Evolutionary conservation across 2,113 vertebrate species (phyloP).

Genomic region (Alethe castanea): DNA sequence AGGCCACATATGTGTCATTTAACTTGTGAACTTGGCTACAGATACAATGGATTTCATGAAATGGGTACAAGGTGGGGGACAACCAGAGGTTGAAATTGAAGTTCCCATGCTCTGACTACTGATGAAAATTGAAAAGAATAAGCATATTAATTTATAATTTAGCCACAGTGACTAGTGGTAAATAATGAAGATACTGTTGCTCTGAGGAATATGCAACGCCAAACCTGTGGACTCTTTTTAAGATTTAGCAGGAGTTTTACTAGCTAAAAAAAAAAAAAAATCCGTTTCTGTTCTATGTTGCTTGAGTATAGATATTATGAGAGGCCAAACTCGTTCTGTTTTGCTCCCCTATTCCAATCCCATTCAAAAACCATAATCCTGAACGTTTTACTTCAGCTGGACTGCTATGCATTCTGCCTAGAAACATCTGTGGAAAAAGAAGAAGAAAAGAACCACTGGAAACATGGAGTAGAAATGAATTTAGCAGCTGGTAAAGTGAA

Average conservation of each 20-base stretch:
- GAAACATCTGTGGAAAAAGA: neutral
- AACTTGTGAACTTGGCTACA: constrained; percentile 45
- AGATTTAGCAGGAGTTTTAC: neutral
- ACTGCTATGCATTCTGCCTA: neutral
- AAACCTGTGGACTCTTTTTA: neutral
- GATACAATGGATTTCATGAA: constrained; percentile 40
- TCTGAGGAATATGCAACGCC: neutral
- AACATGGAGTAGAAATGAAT: neutral
- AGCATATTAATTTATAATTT: constrained; percentile 27
- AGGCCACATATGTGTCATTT: constrained; percentile 42
- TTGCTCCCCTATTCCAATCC: neutral
- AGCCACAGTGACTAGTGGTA: neutral
- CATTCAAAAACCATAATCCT: neutral
- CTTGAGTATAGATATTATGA: neutral
- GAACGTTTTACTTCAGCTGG: neutral
- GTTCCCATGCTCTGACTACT: neutral
- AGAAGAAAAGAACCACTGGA: neutral
- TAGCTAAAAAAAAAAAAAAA: neutral
- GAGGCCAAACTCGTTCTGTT: neutral
- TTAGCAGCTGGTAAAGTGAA: neutral
- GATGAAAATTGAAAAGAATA: constrained; percentile 37
- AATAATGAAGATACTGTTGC: constrained; percentile 12
- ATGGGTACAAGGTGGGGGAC: neutral
- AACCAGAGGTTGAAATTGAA: constrained; percentile 16
- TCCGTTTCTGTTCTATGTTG: neutral